phyloP scores from a whole-genome alignment of 2,113 vertebrate genomes.

The Amphiprion percula region DNA sequence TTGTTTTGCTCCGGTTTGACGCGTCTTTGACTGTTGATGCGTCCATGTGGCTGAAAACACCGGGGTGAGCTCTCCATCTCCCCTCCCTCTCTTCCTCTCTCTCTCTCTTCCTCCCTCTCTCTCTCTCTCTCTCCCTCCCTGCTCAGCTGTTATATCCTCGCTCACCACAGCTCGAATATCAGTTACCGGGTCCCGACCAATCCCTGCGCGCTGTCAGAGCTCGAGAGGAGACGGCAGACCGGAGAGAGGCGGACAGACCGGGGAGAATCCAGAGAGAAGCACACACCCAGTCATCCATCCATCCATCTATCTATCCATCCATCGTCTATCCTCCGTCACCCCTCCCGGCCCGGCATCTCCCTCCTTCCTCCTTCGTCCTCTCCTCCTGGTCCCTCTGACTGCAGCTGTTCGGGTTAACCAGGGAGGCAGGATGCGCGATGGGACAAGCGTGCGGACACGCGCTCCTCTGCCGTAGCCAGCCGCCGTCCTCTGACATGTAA shows the following conservation, averaged over 20 bases:
- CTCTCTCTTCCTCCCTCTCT: background rate
- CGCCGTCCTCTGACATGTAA: conserved; percentile 90
- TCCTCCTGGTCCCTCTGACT: conserved; percentile 47
- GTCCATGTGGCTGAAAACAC: conserved; percentile 35
- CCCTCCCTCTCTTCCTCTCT: background rate
- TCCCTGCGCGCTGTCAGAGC: conserved; percentile 70
- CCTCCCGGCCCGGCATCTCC: conserved; percentile 15
- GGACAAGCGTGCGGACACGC: conserved; percentile 98
- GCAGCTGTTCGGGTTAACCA: conserved; percentile 72
- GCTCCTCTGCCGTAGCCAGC: conserved; percentile 97
- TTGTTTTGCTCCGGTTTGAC: conserved; percentile 27
- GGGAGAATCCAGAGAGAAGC: conserved; percentile 33
- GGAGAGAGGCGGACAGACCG: conserved; percentile 49
- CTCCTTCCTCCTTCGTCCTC: conserved; percentile 2
- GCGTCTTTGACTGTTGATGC: conserved; percentile 20
- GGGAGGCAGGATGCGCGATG: conserved; percentile 93
- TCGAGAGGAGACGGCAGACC: conserved; percentile 51
- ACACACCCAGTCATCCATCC: conserved; percentile 46
- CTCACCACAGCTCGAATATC: conserved; percentile 73
- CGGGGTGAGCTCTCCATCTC: conserved; percentile 14
- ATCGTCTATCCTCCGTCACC: conserved; percentile 35
- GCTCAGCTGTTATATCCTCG: conserved; percentile 60
- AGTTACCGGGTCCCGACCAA: conserved; percentile 80
- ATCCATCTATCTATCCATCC: conserved; percentile 35
- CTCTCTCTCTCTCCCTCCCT: background rate